Base-by-base conservation (phyloP, 2,113 vertebrate species). In the Apus apus region DNA sequence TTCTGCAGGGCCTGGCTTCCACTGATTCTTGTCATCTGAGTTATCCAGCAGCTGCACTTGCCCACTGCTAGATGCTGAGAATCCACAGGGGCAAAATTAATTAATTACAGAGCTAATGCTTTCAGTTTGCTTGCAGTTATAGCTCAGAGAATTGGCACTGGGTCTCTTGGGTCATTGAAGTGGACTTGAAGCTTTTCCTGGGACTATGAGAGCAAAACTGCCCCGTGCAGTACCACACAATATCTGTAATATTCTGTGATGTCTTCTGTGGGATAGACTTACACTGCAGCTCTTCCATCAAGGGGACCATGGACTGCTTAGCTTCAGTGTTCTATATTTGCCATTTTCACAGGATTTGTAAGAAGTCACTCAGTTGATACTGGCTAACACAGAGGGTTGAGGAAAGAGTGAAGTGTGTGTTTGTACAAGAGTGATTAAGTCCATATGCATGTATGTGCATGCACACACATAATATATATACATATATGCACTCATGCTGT, bases 1-100 rank as follows among this genome's bases (percentile, higher is more conserved):
- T 65, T 64, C 46, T 43, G 2, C 29, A 38, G 57, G 38, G 5
- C 13, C 27, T 57, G 2, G 0, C 30, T 79, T 75, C 45, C 9
- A 30, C 27, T 0, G 1, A 21, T 54, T 13, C 1, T 0, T 18
- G 12, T 54, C 10, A 29, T 51, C 43, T 77, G 58, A 56, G 68
- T 36, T 77, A 46, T 13, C 23, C 27, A 25, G 64, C 29, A 77
- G 50, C 23, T 57, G 45, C 27, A 12, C 18, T 40, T 62, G 18
- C 8, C 11, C 16, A 2, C 34, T 58, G 19, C 66, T 78, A 13
- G 48, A 30, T 30, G 22, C 23, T 82, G 65, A 58, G 53, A 91
- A 50, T 22, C n/a, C 32, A 32, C 2, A 1, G 30, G 13, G 17
- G 22, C 12, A 65, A 67, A 72, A 83, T 15, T 23, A 29, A 56